These are phyloP conservation scores for Elegia similella DNA, from an alignment of 2,888 invertebrate species.

Conservation along the genomic window DNA sequence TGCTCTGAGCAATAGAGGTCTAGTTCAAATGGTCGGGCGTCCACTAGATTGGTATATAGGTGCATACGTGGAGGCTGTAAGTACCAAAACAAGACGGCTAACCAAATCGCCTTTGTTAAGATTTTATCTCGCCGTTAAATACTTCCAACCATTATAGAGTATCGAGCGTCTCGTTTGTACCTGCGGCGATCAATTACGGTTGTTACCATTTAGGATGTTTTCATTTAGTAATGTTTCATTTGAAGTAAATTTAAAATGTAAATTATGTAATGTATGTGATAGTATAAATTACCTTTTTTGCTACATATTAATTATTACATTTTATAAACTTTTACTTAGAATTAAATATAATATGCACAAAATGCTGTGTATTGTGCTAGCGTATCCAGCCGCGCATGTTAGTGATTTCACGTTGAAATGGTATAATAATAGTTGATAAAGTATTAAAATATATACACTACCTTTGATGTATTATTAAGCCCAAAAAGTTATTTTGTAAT, in stretches of 20 bases:
- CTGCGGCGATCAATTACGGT: conserved; percentile 66
- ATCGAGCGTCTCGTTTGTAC: conserved; percentile 68
- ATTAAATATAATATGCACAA: too few relatives aligned
- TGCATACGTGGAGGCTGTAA: conserved; percentile 70
- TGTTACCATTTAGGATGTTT: conserved; percentile 59
- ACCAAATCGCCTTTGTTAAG: conserved; percentile 80
- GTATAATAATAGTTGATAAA: too few relatives aligned
- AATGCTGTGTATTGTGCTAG: too few relatives aligned
- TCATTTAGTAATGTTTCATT: conserved; percentile 39
- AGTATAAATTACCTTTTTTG: background rate
- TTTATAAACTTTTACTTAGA: too few relatives aligned
- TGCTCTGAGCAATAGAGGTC: conserved; percentile 44
- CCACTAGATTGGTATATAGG: conserved; percentile 66
- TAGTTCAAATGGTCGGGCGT: conserved; percentile 42
- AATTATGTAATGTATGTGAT: background rate
- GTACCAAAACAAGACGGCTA: conserved; percentile 78
- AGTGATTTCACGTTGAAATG: too few relatives aligned
- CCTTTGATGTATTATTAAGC: too few relatives aligned
- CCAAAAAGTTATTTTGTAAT: too few relatives aligned
- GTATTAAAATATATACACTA: too few relatives aligned
- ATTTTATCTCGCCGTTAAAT: conserved; percentile 80
- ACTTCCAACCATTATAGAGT: conserved; percentile 77
- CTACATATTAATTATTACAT: too few relatives aligned
- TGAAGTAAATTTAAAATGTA: background rate
- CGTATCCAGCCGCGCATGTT: too few relatives aligned